Base-by-base conservation (phyloP, 2,888 invertebrate species). In the Aplocera efformata region DNA sequence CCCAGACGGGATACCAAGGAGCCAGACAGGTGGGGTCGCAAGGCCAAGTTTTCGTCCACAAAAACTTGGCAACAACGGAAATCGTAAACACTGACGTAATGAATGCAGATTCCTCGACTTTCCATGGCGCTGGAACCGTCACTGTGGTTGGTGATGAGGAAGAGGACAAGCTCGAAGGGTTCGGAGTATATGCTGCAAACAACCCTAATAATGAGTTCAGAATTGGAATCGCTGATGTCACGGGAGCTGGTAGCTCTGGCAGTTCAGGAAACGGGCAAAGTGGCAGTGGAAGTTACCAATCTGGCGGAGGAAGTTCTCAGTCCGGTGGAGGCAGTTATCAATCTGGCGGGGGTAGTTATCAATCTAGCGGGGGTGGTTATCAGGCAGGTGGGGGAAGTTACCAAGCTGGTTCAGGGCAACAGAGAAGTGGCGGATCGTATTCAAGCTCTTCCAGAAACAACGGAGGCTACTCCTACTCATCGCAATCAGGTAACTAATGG, bases 21-120 rank as follows among this genome's bases (percentile, higher is more conserved):
- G 25, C 32, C 5, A 21, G 37, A 7, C 60, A 58, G 31, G 53
- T 56, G 2, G 55, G 56, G 1, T 48, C 57, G 6, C 58, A 58
- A 24, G 61, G 62, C 0, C 79, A 74, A 57, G 73, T 67, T 1
- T 85, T 85, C 39, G 72, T 83, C 6, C 84, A 81, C 36, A 75
- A 80, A 1, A 69, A 78, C 28, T 86, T 79, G 80, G 79, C 79
- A 1, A 88, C 88, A 0, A 88, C 88, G 3, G 89, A 89, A 63
- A 86, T 84, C 0, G 80, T 89, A 3, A 88, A 89, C 51, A 63
- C 79, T 21, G 81, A 88, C 7, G 60, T 88, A 7, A 74, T 80
- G 57, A 85, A 85, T 33, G 82, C 83, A 9, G 80, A 78, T 10
- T 86, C 88, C 3, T 63, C 68, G 0, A 76, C 75, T 4, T 85